These are phyloP conservation scores for Leptinotarsa defecta DNA, from an alignment of 1,140 invertebrate genomes.

Conservation along the genomic window DNA sequence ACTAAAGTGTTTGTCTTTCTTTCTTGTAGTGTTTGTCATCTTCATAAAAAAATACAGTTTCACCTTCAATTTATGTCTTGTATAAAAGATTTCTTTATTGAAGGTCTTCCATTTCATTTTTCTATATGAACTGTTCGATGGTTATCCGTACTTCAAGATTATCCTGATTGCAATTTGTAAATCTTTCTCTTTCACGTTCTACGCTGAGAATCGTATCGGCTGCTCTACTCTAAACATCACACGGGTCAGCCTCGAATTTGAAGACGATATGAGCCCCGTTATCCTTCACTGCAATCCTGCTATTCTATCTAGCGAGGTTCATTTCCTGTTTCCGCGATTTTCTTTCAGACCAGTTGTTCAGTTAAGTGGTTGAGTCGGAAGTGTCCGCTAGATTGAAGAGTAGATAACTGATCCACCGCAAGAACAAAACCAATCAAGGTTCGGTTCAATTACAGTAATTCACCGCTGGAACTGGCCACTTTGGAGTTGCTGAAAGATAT, in stretches of 20 bases:
- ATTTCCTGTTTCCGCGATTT: constrained; percentile 41
- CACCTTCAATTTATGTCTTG: too few relatives aligned
- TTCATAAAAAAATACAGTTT: too few relatives aligned
- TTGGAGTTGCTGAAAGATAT: background rate
- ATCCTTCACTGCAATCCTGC: constrained; percentile 1
- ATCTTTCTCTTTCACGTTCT: too few relatives aligned
- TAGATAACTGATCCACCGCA: background rate
- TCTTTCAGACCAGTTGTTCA: constrained; percentile 39
- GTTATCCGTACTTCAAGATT: too few relatives aligned
- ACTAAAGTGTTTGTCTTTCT: too few relatives aligned
- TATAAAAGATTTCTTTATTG: too few relatives aligned
- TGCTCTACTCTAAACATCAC: too few relatives aligned
- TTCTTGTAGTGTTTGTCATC: too few relatives aligned
- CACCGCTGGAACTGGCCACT: constrained; percentile 7
- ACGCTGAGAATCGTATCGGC: too few relatives aligned
- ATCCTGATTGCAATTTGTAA: too few relatives aligned
- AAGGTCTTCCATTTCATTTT: too few relatives aligned
- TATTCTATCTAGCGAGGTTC: constrained; percentile 38
- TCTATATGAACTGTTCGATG: too few relatives aligned
- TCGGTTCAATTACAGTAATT: constrained; percentile 13
- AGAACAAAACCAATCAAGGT: constrained; percentile 4
- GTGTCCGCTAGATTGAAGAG: constrained; percentile 24
- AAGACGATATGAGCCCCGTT: background rate
- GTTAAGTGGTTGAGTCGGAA: constrained; percentile 33
- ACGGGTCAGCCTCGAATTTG: background rate